These are phyloP conservation scores for Misgurnus mizolepis DNA, from an alignment of 2,113 vertebrate genomes.

Conservation along the genomic window DNA sequence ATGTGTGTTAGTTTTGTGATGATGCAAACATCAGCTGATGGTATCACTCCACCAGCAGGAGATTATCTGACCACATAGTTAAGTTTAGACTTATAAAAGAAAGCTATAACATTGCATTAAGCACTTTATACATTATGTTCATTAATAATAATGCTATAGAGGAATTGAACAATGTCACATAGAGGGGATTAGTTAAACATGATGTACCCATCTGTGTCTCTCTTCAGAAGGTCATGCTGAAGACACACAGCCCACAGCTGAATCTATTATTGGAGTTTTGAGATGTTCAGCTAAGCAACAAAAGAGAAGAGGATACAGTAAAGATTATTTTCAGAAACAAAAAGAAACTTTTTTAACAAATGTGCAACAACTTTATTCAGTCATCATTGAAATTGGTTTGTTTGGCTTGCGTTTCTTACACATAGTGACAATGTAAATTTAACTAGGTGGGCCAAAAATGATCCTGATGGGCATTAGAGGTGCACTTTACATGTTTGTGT, in stretches of 20 bases:
- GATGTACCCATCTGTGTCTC: background rate
- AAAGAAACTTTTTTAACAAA: background rate
- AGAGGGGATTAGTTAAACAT: background rate
- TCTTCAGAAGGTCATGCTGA: slow-evolving; percentile 11
- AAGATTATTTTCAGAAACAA: background rate
- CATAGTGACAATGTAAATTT: too few relatives aligned
- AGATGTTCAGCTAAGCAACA: slow-evolving; percentile 8
- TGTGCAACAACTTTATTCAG: too few relatives aligned
- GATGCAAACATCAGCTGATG: too few relatives aligned
- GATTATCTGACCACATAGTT: slow-evolving; percentile 63
- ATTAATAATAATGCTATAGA: background rate
- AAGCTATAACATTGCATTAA: background rate
- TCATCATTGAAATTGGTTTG: too few relatives aligned
- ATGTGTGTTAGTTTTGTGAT: slow-evolving; percentile 46
- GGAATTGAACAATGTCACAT: background rate
- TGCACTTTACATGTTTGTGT: too few relatives aligned
- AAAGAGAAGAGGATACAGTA: background rate
- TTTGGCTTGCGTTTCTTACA: too few relatives aligned
- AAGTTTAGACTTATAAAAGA: slow-evolving; percentile 47
- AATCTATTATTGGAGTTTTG: slow-evolving; percentile 38
- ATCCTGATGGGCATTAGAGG: too few relatives aligned
- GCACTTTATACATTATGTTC: too few relatives aligned
- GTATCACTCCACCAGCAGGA: slow-evolving; percentile 19
- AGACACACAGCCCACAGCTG: slow-evolving; percentile 20
- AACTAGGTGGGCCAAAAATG: too few relatives aligned